These are phyloP conservation scores for Gallinago media DNA, from an alignment of 2,113 vertebrate genomes.

Conservation along the genomic window DNA sequence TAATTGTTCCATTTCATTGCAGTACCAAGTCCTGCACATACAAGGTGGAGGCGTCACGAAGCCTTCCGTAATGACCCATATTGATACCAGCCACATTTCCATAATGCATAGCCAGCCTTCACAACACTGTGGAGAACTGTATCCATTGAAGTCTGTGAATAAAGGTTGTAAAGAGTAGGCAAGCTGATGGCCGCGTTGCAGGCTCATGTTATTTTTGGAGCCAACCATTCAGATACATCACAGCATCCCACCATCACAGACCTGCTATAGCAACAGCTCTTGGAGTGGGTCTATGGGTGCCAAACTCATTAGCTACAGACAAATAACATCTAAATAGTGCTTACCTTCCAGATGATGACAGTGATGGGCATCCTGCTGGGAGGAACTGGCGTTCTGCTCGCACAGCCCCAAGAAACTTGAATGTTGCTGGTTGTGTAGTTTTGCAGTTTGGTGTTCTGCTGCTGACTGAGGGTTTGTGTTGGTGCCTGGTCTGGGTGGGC, in stretches of 20 bases:
- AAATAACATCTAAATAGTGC: neutral
- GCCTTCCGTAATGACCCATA: neutral
- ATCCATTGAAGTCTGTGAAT: neutral
- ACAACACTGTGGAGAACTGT: neutral
- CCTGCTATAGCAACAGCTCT: neutral
- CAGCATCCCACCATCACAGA: neutral
- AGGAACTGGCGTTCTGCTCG: neutral
- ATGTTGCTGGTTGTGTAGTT: neutral
- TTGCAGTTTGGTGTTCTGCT: neutral
- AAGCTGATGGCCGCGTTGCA: neutral
- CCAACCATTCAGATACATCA: neutral
- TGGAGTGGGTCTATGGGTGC: neutral
- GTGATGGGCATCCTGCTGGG: neutral
- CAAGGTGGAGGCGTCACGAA: neutral
- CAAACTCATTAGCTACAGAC: neutral
- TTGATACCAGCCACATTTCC: neutral
- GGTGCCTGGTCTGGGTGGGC: neutral
- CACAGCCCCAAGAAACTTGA: neutral
- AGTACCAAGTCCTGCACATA: rapidly evolving
- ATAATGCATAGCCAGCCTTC: neutral
- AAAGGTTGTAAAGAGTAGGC: neutral
- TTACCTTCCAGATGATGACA: neutral
- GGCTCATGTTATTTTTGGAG: neutral
- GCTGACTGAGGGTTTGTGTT: neutral
- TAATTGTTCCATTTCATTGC: neutral